Evolutionary conservation across 2,888 invertebrate species (phyloP).

Genomic region (Schizaphis graminum): DNA sequence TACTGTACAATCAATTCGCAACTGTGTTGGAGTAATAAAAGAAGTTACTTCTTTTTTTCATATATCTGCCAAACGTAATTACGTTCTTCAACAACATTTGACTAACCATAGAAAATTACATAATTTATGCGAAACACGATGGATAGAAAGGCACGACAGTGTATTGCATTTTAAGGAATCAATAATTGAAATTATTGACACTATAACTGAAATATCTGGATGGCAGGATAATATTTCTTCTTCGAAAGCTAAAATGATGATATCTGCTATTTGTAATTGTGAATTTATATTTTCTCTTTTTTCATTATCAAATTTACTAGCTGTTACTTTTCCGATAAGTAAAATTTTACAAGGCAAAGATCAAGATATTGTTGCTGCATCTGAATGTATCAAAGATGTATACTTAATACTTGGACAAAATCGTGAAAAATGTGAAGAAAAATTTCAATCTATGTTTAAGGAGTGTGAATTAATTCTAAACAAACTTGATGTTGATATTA

Average conservation of each 20-base stretch:
- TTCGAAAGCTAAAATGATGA: background rate
- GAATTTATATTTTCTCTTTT: background rate
- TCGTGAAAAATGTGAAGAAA: too few relatives aligned
- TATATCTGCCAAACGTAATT: too few relatives aligned
- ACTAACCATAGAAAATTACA: background rate
- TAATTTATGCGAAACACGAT: background rate
- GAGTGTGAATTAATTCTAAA: too few relatives aligned
- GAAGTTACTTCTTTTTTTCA: too few relatives aligned
- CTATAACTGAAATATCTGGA: background rate
- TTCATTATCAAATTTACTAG: background rate
- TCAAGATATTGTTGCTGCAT: background rate
- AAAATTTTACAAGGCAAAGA: slow-evolving; percentile 2
- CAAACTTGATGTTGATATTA: background rate
- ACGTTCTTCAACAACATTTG: background rate
- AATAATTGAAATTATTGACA: background rate
- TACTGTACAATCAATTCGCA: too few relatives aligned
- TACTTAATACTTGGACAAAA: too few relatives aligned
- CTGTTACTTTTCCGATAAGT: background rate
- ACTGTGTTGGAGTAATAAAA: too few relatives aligned
- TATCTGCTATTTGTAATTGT: slow-evolving; percentile 12
- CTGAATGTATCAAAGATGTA: background rate
- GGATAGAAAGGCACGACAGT: background rate
- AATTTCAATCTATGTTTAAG: too few relatives aligned
- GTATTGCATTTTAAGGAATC: background rate
- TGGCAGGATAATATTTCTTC: slow-evolving; percentile 1